Percentiles rank a stretch among this genome's conserved stretches.
These are phyloP conservation scores for Morpho deidamia DNA, from an alignment of 2,888 invertebrate species.

Conservation along the genomic window DNA sequence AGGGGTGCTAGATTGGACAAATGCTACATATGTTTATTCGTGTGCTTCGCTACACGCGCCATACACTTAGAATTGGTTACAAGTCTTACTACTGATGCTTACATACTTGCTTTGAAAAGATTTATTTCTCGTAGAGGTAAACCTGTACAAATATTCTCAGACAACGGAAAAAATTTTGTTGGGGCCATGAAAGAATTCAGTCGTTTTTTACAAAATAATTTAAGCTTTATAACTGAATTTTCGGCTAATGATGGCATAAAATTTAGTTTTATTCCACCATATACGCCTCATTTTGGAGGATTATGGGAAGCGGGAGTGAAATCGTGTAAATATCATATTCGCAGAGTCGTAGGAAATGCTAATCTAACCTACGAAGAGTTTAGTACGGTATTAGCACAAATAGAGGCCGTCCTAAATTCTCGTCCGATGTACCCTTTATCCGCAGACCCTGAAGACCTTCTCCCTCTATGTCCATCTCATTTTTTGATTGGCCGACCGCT, in stretches of 20 bases:
- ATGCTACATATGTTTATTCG: constrained; percentile 26
- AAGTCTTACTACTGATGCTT: constrained; percentile 19
- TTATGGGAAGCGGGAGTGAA: background rate
- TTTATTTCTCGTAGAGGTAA: constrained; percentile 28
- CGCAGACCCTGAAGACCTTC: constrained; percentile 3
- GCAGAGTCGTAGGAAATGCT: background rate
- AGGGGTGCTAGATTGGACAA: constrained; percentile 24
- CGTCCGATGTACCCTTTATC: constrained; percentile 18
- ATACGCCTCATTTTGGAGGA: background rate
- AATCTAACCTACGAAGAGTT: constrained; percentile 11
- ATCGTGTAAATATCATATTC: background rate
- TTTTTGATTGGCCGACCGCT: background rate
- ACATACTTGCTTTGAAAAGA: constrained; percentile 24
- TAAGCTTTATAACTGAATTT: constrained; percentile 9
- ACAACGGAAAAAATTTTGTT: constrained; percentile 26
- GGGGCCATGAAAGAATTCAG: constrained; percentile 21
- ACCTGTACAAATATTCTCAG: constrained; percentile 26
- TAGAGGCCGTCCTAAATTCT: constrained; percentile 20
- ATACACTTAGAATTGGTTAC: constrained; percentile 27
- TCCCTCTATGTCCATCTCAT: background rate
- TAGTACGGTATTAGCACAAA: constrained; percentile 13
- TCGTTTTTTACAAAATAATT: constrained; percentile 13
- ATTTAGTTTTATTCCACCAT: background rate
- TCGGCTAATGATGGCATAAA: background rate
- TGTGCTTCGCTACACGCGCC: constrained; percentile 26